These are phyloP conservation scores for Platynereis dumerilii DNA, from an alignment of 2,888 invertebrate species.

Conservation along the genomic window DNA sequence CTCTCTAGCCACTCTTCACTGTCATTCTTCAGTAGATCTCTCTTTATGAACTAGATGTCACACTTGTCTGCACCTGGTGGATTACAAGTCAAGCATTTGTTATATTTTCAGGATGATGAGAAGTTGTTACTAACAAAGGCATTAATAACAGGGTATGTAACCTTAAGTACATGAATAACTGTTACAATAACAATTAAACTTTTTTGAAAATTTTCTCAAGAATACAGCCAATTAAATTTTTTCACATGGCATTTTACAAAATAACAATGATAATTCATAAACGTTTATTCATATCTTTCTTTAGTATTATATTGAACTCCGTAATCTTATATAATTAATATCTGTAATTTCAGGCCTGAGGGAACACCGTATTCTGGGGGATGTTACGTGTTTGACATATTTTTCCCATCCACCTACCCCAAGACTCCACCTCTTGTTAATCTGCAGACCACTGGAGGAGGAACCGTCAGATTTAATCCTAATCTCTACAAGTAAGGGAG, in stretches of 20 bases:
- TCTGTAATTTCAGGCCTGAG: constrained; percentile 70
- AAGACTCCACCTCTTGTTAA: constrained; percentile 85
- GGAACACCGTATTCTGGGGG: constrained; percentile 93
- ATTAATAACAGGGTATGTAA: constrained; percentile 41
- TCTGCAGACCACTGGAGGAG: constrained; percentile 68
- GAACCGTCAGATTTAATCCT: constrained; percentile 89
- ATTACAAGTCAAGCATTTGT: no score
- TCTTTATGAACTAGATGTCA: no score
- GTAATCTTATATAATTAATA: no score
- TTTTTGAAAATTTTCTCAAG: no score
- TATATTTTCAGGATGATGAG: constrained; percentile 41
- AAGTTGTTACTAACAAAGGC: constrained; percentile 40
- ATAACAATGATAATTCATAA: no score
- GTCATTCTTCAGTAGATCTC: no score
- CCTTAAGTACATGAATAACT: background rate
- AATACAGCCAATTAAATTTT: no score
- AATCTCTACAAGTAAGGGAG: constrained; percentile 77
- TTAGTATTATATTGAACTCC: no score
- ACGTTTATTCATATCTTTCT: no score
- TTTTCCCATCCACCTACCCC: constrained; percentile 79
- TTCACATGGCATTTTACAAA: background rate
- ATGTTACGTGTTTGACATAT: constrained; percentile 87
- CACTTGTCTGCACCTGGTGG: no score
- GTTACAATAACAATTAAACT: background rate
- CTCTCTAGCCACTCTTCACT: no score